Base-by-base conservation (phyloP, 1,140 invertebrate species). In the Octopus bimaculoides region DNA sequence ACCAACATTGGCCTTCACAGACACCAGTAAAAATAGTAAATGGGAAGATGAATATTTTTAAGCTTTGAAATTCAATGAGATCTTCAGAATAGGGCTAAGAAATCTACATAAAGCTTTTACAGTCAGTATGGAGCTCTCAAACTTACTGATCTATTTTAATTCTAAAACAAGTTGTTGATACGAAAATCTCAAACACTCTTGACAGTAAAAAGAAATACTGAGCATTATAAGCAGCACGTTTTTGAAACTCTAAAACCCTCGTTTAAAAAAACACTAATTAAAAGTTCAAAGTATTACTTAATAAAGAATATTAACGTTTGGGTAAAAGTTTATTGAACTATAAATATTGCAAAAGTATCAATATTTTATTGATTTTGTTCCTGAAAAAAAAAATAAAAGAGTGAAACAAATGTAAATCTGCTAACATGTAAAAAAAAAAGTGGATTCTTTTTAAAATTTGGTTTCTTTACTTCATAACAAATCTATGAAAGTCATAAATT, bases 1-100 rank as follows among this genome's bases (percentile, higher is more conserved):
- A 75, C 74, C 26, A 12, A 52, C 74, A 7, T 53, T 75, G 41
- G 17, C 74, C 41, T 52, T 52, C 74, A 75, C 74, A 52, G 26
- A 53, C 12, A n/a, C 20, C 17, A 75, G 74, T 53, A 52, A 75
- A 75, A 20, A 14, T 10, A 41, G 14, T 53, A 52, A 75, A 9
- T 75, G 74, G 74, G 74, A 75, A 52, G 74, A 75, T 17, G 74
- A 75, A 41, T 75, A 52, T 75, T 75, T 52, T 52, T 75, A 41
- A 74, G 4, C 56, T 61, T 61, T 9, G 9, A 61, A 61, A 17
- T 17, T 12, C 9, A 61, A 61, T 61, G 56, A 61, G 56, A 61
- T 61, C 17, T 61, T 61, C 17, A 61, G 17, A 61, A 61, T 12
- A 61, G 56, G 17, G 56, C 9, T 9, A 61, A 61, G 17, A 61